Evolutionary conservation across 2,888 invertebrate genomes (phyloP).

Genomic region (Dynastes maya): DNA sequence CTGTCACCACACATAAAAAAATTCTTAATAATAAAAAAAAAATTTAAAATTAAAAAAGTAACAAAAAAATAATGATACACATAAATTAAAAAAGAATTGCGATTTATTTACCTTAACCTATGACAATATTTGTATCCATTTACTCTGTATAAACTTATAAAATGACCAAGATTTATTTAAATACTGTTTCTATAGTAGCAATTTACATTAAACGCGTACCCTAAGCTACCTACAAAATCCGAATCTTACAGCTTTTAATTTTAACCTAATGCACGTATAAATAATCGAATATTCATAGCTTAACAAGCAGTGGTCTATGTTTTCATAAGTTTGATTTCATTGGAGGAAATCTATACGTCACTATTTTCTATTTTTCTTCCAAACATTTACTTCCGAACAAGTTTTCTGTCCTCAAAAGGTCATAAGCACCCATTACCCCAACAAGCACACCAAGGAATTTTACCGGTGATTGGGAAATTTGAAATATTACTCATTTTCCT

Average conservation of each 20-base stretch:
- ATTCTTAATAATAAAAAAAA: too few species aligned
- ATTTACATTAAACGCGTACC: not conserved
- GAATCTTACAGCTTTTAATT: too few species aligned
- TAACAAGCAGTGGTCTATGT: too few species aligned
- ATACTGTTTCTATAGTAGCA: conserved; percentile 21
- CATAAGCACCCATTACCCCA: conserved; percentile 88
- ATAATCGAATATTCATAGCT: too few species aligned
- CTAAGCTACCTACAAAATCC: too few species aligned
- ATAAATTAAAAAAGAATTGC: not conserved
- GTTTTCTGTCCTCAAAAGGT: conserved; percentile 54
- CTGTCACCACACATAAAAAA: too few species aligned
- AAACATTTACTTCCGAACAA: not conserved
- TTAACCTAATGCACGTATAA: too few species aligned
- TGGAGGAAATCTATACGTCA: not conserved
- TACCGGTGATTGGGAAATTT: conserved; percentile 74
- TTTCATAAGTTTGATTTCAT: not conserved
- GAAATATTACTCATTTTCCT: conserved; percentile 80
- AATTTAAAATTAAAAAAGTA: not conserved
- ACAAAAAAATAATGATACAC: not conserved
- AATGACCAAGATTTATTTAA: conserved; percentile 12
- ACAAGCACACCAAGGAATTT: conserved; percentile 88
- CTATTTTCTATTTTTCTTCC: not conserved
- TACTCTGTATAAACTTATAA: conserved; percentile 27
- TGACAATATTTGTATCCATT: not conserved
- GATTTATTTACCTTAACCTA: conserved; percentile 1